These are phyloP conservation scores for Andrena fulva DNA, from an alignment of 2,888 invertebrate species.

Conservation along the genomic window DNA sequence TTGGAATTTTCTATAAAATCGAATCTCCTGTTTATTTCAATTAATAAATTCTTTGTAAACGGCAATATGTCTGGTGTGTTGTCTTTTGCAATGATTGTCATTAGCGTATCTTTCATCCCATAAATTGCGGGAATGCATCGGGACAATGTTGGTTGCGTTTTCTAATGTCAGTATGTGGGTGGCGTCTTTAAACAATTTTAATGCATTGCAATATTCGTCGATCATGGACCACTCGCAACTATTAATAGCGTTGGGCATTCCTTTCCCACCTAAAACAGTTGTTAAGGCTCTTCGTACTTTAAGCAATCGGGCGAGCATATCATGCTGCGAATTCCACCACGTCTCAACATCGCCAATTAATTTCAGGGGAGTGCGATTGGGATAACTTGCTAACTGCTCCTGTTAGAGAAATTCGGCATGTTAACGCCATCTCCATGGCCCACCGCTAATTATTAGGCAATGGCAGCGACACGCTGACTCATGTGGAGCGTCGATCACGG, in stretches of 20 bases:
- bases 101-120: not conserved
- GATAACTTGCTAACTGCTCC: not conserved
- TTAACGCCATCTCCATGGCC: too few species aligned
- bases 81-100: not conserved
- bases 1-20: too few species aligned
- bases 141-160: not conserved
- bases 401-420: too few species aligned
- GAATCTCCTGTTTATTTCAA: too few species aligned
- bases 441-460: too few species aligned
- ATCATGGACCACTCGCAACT: not conserved
- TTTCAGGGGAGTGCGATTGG: not conserved
- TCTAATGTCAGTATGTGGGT: not conserved
- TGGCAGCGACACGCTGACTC: too few species aligned
- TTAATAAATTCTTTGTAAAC: too few species aligned
- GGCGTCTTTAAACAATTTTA: slow-evolving; percentile 1
- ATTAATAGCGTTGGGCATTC: not conserved
- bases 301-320: not conserved
- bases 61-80: too few species aligned
- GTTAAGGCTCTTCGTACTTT: not conserved
- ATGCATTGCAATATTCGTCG: not conserved
- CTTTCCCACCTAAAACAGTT: not conserved
- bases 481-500: too few species aligned
- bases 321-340: not conserved
- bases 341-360: not conserved
- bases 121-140: not conserved